These are phyloP conservation scores for Sisor rabdophorus DNA, from an alignment of 2,113 vertebrate genomes.

Conservation along the genomic window DNA sequence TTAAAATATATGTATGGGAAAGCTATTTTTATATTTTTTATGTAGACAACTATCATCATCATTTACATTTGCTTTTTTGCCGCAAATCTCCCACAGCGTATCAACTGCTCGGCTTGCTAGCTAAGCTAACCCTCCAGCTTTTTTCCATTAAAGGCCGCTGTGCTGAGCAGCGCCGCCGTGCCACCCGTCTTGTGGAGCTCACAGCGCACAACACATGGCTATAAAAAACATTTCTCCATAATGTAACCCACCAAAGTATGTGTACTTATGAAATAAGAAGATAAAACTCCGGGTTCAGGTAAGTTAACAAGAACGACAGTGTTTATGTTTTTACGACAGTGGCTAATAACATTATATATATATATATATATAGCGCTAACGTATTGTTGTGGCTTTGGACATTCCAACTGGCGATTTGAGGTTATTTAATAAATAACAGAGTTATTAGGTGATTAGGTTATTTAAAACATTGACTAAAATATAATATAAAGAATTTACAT, in stretches of 20 bases:
- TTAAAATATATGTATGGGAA: too few species aligned
- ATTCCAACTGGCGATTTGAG: neutral
- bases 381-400: neutral
- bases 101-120: neutral
- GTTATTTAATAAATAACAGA: neutral
- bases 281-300: conserved; percentile 10
- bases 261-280: conserved; percentile 17
- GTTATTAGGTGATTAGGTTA: too few species aligned
- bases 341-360: neutral
- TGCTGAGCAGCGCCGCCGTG: neutral
- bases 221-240: neutral
- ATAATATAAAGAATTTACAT: too few species aligned
- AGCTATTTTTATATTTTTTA: neutral
- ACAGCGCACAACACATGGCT: too few species aligned
- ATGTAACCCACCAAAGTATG: neutral
- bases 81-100: neutral
- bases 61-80: neutral
- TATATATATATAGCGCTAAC: neutral
- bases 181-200: neutral
- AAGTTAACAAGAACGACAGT: neutral
- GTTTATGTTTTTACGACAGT: neutral
- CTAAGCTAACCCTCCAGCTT: neutral
- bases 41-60: neutral
- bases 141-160: conserved; percentile 4
- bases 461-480: neutral